Evolutionary conservation across 2,113 vertebrate genomes (phyloP).

Genomic region (Isurus oxyrinchus): DNA sequence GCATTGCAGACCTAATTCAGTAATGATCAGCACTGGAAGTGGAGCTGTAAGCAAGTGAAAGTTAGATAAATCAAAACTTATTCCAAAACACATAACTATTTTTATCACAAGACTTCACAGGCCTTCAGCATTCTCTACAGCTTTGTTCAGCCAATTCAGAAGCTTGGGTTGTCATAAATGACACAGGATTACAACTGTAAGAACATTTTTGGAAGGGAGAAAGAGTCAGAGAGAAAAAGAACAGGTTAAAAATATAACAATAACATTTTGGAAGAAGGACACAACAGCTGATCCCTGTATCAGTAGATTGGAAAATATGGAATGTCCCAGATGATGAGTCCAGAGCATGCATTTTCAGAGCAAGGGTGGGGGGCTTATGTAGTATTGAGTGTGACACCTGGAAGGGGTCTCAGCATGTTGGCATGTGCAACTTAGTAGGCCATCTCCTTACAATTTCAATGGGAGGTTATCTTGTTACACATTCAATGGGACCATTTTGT

Average conservation of each 20-base stretch:
- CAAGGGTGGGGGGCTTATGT: no score
- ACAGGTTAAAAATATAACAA: background rate
- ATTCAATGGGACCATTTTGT: no score
- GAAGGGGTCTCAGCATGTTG: no score
- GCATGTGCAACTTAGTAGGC: no score
- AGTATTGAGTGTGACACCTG: no score
- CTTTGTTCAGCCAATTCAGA: background rate
- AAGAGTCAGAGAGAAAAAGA: background rate
- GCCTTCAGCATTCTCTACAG: background rate
- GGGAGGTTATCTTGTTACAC: no score
- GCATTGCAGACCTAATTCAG: background rate
- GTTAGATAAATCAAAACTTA: background rate
- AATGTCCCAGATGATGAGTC: background rate
- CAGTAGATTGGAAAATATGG: background rate
- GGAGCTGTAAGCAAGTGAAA: background rate
- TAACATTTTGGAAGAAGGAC: no score
- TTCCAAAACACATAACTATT: background rate
- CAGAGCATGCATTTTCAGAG: no score
- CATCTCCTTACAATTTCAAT: no score
- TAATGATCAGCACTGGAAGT: background rate
- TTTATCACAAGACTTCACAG: background rate
- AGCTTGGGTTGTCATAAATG: background rate
- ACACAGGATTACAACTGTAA: background rate
- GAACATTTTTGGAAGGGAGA: background rate
- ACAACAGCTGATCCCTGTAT: no score